phyloP scores from a whole-genome alignment of 2,797 vertebrate species.

The Austrolebias charrua region DNA sequence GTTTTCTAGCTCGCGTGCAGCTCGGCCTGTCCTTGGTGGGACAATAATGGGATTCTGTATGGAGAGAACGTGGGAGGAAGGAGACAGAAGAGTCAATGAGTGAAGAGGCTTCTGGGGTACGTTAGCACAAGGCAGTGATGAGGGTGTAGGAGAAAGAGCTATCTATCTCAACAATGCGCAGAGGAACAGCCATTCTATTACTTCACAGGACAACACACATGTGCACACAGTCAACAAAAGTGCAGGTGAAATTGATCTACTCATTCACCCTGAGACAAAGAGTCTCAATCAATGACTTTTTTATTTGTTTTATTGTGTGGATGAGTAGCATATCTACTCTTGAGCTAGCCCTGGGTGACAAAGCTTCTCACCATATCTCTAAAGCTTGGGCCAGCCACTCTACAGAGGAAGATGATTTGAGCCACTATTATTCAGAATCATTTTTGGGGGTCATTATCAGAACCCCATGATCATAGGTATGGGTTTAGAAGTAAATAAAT shows the following conservation, averaged over 20 bases:
- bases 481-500: no score
- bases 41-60: slow-evolving; percentile 80
- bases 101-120: slow-evolving; percentile 82
- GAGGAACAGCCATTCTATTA: slow-evolving; percentile 63
- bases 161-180: slow-evolving; percentile 64
- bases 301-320: no score
- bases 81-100: slow-evolving; percentile 81
- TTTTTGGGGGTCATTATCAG: no score
- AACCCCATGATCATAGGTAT: no score
- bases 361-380: no score
- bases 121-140: slow-evolving; percentile 72
- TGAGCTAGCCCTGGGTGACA: no score
- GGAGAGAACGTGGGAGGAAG: slow-evolving; percentile 77
- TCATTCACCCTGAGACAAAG: slow-evolving; percentile 36
- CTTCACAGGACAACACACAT: slow-evolving; percentile 38
- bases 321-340: no score
- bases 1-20: slow-evolving; percentile 58
- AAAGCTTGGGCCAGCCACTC: no score
- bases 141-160: slow-evolving; percentile 75
- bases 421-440: no score
- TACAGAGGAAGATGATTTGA: no score
- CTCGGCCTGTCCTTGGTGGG: slow-evolving; percentile 61
- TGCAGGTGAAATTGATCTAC: slow-evolving; percentile 60
- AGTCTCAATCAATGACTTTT: slow-evolving; percentile 33
- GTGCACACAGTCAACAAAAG: slow-evolving; percentile 59